Evolutionary conservation across 2,113 vertebrate species (phyloP).

Genomic region (Acrocephalus kingi): DNA sequence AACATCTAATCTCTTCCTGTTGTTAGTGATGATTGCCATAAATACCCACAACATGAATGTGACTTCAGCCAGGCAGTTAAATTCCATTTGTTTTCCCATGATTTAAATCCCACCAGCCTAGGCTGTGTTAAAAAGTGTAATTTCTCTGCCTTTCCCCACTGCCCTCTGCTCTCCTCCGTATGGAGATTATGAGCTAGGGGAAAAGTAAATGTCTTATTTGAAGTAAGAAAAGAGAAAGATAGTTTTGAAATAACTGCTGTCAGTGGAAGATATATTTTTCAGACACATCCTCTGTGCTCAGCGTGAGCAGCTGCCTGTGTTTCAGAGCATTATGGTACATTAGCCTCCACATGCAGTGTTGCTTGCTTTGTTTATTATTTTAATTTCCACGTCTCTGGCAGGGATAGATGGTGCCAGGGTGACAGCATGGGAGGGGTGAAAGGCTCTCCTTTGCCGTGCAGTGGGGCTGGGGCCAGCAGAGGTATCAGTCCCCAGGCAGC

Average conservation of each 20-base stretch:
- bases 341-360: background rate
- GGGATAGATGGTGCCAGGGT: background rate
- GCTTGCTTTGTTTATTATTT: conserved; percentile 59
- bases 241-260: conserved; percentile 65
- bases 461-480: background rate
- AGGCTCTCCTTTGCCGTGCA: rapidly evolving
- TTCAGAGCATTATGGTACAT: conserved; percentile 41
- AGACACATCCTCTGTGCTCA: background rate
- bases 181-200: conserved; percentile 32
- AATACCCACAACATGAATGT: background rate
- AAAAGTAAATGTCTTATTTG: conserved; percentile 55
- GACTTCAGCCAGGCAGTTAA: conserved; percentile 33
- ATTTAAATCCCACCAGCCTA: conserved; percentile 45
- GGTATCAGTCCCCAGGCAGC: rapidly evolving
- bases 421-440: background rate
- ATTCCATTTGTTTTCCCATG: conserved; percentile 42
- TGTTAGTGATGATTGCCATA: conserved; percentile 27
- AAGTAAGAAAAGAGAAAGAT: conserved; percentile 9
- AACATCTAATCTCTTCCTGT: background rate
- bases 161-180: background rate
- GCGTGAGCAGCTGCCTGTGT: background rate
- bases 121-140: conserved; percentile 13
- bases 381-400: conserved; percentile 35
- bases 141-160: conserved; percentile 7
- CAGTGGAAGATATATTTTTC: conserved; percentile 28